Conservation (phyloP, 2,113 vertebrate species). For the Psittacula cyanocephala region DNA sequence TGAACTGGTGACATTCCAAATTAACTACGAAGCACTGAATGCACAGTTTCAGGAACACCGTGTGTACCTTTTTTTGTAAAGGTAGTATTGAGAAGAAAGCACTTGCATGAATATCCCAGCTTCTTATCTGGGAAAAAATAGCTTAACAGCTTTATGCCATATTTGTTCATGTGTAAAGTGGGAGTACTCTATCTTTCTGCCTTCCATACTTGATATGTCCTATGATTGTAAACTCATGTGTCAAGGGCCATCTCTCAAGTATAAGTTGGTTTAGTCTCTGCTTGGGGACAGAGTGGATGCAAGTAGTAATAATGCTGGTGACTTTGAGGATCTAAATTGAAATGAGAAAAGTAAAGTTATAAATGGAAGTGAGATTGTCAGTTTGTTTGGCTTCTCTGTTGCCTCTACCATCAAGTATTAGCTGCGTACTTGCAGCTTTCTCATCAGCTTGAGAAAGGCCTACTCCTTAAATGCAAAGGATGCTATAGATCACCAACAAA, state of each 20-base stretch:
- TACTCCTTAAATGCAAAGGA: not conserved
- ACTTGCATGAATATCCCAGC: not conserved
- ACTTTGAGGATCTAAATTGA: not conserved
- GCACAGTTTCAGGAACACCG: fast-evolving
- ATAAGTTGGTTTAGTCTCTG: not conserved
- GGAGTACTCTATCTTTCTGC: not conserved
- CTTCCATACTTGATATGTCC: not conserved
- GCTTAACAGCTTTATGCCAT: not conserved
- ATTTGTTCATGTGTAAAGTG: not conserved
- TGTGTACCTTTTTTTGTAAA: not conserved
- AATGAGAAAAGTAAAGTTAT: not conserved
- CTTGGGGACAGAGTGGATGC: not conserved
- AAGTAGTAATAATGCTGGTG: not conserved
- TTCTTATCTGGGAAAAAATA: not conserved
- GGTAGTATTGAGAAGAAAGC: not conserved
- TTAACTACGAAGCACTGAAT: not conserved
- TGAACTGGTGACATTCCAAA: not conserved
- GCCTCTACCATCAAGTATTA: not conserved
- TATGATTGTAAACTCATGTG: not conserved
- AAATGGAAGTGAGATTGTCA: not conserved
- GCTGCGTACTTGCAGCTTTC: not conserved
- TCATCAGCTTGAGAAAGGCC: not conserved
- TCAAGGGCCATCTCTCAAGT: not conserved
- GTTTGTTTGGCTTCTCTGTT: not conserved
- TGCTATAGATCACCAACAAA: not conserved